Percentiles rank a stretch among this genome's conserved stretches.
Evolutionary conservation across 2,888 invertebrate genomes (phyloP).

Genomic region (Pollenia angustigena): DNA sequence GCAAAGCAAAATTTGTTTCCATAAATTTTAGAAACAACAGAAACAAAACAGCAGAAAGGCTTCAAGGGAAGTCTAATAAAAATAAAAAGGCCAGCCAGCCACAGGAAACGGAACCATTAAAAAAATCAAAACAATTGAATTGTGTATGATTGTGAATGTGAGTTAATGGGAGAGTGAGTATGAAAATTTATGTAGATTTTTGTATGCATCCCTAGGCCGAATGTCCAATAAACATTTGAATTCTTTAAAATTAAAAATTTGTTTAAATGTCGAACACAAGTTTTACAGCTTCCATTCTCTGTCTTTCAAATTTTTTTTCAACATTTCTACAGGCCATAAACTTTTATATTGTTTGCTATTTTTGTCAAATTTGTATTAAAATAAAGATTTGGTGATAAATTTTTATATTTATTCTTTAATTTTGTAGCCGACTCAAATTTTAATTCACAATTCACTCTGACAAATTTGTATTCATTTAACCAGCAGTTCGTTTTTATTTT

Average conservation of each 20-base stretch:
- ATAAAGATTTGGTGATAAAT: constrained; percentile 33
- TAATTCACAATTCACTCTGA: constrained; percentile 1
- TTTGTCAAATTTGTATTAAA: constrained; percentile 27
- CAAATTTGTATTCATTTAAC: constrained; percentile 12
- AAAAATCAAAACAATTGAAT: constrained; percentile 41
- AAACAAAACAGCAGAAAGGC: not conserved
- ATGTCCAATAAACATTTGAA: constrained; percentile 6
- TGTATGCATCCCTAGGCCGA: not conserved
- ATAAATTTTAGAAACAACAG: constrained; percentile 34
- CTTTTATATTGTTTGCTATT: constrained; percentile 23
- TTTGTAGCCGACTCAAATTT: constrained; percentile 5
- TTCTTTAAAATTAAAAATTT: constrained; percentile 13
- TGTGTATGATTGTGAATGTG: not conserved
- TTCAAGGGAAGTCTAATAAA: constrained; percentile 24
- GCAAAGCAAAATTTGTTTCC: constrained; percentile 27
- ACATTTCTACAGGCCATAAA: constrained; percentile 37
- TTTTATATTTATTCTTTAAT: constrained; percentile 42
- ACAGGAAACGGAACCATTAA: constrained; percentile 39
- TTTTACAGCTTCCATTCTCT: not conserved
- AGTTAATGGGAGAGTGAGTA: not conserved
- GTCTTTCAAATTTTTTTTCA: not conserved
- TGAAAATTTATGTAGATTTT: no score
- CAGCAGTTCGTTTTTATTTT: constrained; percentile 39
- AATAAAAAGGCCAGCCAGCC: constrained; percentile 12
- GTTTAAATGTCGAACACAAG: not conserved